A percentile compares a stretch with the other conserved stretches of the same genome.
phyloP scores from a whole-genome alignment of 1,140 invertebrate genomes.

The Papilio dardanus region DNA sequence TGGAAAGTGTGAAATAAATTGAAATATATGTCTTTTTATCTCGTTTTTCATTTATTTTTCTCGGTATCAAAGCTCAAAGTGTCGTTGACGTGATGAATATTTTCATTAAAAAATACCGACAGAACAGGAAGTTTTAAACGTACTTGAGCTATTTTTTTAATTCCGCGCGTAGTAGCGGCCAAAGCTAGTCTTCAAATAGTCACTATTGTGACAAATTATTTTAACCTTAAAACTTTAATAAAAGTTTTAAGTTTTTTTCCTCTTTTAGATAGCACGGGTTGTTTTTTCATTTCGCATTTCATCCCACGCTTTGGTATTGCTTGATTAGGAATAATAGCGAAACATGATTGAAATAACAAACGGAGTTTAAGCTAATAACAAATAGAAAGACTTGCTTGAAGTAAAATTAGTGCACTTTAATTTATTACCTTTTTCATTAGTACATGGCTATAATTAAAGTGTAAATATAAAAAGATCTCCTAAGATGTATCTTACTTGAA shows the following conservation, averaged over 20 bases:
- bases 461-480: no score
- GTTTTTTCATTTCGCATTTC: neutral
- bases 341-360: neutral
- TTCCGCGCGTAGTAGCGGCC: no score
- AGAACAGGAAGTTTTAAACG: neutral
- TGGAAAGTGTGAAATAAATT: neutral
- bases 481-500: no score
- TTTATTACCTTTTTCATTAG: no score
- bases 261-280: neutral
- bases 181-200: no score
- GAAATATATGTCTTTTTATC: neutral
- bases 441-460: no score
- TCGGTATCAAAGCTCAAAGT: neutral
- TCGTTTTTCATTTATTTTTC: neutral
- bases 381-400: no score
- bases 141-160: no score
- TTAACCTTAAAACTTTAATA: no score
- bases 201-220: no score
- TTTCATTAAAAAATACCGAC: neutral
- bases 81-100: neutral
- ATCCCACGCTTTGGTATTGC: conserved; percentile 1
- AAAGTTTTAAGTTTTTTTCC: neutral
- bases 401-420: no score
- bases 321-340: conserved; percentile 2
- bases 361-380: no score